These are phyloP conservation scores for Cataglyphis altisquamis DNA, from an alignment of 2,888 invertebrate genomes.

Conservation along the genomic window DNA sequence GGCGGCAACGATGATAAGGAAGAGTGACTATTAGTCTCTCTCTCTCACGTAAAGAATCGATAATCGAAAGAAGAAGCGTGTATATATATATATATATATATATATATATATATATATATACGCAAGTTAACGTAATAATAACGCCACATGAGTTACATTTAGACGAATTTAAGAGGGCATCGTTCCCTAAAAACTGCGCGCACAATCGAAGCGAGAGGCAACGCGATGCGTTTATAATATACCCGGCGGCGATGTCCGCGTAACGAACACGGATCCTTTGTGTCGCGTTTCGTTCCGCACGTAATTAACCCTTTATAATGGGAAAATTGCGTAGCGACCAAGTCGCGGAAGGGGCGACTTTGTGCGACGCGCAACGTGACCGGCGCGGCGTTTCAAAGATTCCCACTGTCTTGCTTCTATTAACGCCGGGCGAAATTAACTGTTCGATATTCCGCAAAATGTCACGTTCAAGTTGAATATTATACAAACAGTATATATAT, in stretches of 20 bases:
- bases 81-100: conserved; percentile 3
- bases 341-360: conserved; percentile 12
- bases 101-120: conserved; percentile 12
- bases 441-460: not conserved
- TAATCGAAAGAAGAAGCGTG: conserved; percentile 64
- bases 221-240: conserved; percentile 17
- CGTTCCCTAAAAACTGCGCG: not conserved
- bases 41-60: conserved; percentile 48
- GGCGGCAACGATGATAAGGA: conserved; percentile 5
- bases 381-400: conserved; percentile 29
- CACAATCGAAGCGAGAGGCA: conserved; percentile 1
- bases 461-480: not conserved
- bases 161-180: conserved; percentile 40
- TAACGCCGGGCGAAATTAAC: conserved; percentile 23
- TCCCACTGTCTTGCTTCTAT: not conserved
- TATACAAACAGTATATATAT: not conserved
- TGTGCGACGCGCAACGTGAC: conserved; percentile 34
- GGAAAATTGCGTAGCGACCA: conserved; percentile 17
- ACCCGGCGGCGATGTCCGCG: not conserved
- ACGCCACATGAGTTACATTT: conserved; percentile 67
- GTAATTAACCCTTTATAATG: conserved; percentile 43
- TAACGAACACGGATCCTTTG: conserved; percentile 23
- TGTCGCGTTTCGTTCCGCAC: conserved; percentile 36
- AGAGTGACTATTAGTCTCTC: not conserved
- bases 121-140: conserved; percentile 67